Evolutionary conservation across 2,113 vertebrate genomes (phyloP).

Genomic region (Piaya cayana): DNA sequence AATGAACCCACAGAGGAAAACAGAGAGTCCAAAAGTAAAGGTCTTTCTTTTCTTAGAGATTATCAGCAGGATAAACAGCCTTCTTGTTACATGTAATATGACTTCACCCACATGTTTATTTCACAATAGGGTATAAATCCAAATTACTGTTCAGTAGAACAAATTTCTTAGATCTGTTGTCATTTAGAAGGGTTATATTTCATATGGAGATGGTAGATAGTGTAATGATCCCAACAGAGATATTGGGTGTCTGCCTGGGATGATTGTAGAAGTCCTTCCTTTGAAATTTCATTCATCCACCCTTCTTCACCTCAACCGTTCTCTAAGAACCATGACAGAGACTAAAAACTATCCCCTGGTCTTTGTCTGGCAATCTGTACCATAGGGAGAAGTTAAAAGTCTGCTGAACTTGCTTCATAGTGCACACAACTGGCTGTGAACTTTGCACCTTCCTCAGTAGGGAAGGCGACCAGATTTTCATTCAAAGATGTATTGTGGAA

Average conservation of each 20-base stretch:
- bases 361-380: neutral
- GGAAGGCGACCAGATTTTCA: neutral
- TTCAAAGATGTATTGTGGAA: neutral
- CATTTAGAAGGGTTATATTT: neutral
- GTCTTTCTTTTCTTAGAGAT: neutral
- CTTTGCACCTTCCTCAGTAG: neutral
- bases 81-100: neutral
- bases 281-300: neutral
- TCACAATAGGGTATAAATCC: neutral
- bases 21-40: neutral
- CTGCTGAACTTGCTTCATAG: neutral
- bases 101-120: neutral
- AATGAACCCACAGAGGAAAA: neutral
- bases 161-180: neutral
- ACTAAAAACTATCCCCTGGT: neutral
- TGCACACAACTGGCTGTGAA: fast-evolving
- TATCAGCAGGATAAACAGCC: neutral
- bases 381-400: neutral
- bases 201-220: neutral
- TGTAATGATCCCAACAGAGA: neutral
- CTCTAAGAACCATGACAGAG: neutral
- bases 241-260: neutral
- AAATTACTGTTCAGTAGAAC: neutral
- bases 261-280: neutral
- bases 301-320: neutral